Evolutionary conservation across 2,797 vertebrate genomes (phyloP).

Genomic region (Melanotaenia nigrans): DNA sequence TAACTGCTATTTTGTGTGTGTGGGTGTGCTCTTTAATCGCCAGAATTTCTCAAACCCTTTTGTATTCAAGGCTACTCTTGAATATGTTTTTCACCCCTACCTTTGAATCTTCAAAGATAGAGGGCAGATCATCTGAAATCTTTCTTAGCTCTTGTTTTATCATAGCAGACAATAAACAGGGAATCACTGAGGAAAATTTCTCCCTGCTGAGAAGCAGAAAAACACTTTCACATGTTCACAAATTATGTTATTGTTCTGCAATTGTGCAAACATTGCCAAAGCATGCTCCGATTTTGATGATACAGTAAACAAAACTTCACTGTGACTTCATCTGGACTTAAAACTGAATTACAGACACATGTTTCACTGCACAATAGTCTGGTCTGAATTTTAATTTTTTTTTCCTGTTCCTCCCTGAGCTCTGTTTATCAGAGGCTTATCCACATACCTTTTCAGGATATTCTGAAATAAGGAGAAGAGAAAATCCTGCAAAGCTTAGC

Average conservation of each 20-base stretch:
- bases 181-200: slow-evolving; percentile 54
- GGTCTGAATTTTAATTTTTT: slow-evolving; percentile 44
- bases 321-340: slow-evolving; percentile 73
- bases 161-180: slow-evolving; percentile 68
- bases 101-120: slow-evolving; percentile 34
- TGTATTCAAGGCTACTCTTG: slow-evolving; percentile 18
- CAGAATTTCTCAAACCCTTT: slow-evolving; percentile 39
- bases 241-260: slow-evolving; percentile 65
- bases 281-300: slow-evolving; percentile 72
- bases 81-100: slow-evolving; percentile 11
- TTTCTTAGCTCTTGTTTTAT: slow-evolving; percentile 40
- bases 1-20: slow-evolving; percentile 46
- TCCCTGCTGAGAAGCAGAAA: slow-evolving; percentile 48
- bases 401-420: slow-evolving; percentile 23
- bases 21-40: slow-evolving; percentile 15
- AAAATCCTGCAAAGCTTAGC: slow-evolving; percentile 55
- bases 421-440: slow-evolving; percentile 70
- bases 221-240: slow-evolving; percentile 71
- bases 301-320: slow-evolving; percentile 77
- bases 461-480: slow-evolving; percentile 63
- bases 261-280: slow-evolving; percentile 66
- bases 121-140: slow-evolving; percentile 27
- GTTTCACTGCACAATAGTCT: slow-evolving; percentile 63
- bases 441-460: slow-evolving; percentile 68
- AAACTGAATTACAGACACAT: slow-evolving; percentile 77